A percentile compares a stretch with the other conserved stretches of the same genome.
Evolutionary conservation across 30 jellyfish, hydroid and myxozoan genomes (phyloP).

Genomic region (Hydra vulgaris): DNA sequence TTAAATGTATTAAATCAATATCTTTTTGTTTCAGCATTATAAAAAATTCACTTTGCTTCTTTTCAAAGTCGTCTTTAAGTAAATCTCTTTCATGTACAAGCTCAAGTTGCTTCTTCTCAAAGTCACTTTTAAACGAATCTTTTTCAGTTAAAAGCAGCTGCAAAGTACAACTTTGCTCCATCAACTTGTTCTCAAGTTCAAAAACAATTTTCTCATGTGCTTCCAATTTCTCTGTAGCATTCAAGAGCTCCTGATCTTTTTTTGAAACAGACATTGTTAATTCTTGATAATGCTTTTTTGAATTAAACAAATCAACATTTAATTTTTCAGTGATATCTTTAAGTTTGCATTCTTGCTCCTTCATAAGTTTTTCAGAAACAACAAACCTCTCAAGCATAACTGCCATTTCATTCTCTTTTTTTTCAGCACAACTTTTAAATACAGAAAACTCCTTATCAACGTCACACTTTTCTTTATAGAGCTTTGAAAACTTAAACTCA

Average conservation of each 20-base stretch:
- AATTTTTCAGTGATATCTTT: background rate
- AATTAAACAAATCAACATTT: background rate
- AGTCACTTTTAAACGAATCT: background rate
- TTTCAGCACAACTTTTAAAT: conserved; percentile 18
- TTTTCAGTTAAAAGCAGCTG: background rate
- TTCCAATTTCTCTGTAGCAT: conserved; percentile 7
- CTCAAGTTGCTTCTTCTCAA: background rate
- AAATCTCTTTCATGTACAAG: background rate
- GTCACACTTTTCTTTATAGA: conserved; percentile 33
- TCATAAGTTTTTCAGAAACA: conserved; percentile 4
- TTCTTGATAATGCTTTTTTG: background rate
- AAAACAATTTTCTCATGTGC: background rate
- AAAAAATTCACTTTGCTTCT: background rate
- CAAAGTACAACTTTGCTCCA: background rate
- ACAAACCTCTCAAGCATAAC: conserved; percentile 4
- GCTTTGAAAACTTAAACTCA: background rate
- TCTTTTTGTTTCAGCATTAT: background rate
- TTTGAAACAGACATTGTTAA: background rate
- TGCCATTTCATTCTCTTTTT: conserved; percentile 4
- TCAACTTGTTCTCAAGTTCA: conserved; percentile 4
- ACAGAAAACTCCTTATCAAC: conserved; percentile 5
- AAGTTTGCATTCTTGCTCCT: conserved; percentile 10
- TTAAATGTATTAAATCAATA: background rate
- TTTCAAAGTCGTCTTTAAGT: background rate
- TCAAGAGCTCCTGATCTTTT: conserved; percentile 19